A percentile compares a stretch with the other conserved stretches of the same genome.
Conservation (phyloP, 2,888 invertebrate genomes). For the Trissoscelio sp. region DNA sequence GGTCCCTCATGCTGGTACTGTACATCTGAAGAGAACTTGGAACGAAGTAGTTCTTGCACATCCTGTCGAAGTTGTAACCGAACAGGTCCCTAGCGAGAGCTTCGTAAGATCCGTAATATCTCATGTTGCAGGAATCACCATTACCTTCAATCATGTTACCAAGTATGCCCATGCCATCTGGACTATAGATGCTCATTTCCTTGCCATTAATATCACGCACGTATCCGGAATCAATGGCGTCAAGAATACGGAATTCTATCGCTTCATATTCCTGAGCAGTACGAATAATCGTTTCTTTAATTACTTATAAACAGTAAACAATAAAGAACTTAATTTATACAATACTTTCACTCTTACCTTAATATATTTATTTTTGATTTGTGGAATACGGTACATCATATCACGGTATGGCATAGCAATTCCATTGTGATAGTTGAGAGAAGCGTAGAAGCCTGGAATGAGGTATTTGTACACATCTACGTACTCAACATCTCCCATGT, state of each 20-base stretch:
- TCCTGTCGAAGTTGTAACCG: constrained; percentile 81
- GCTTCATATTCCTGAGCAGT: too few relatives aligned
- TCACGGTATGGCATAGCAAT: constrained; percentile 86
- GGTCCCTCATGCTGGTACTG: constrained; percentile 88
- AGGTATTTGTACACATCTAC: constrained; percentile 85
- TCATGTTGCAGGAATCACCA: constrained; percentile 83
- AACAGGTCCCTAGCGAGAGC: constrained; percentile 85
- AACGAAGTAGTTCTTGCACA: constrained; percentile 82
- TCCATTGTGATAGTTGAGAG: constrained; percentile 87
- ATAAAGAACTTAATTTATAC: too few relatives aligned
- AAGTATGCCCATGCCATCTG: constrained; percentile 85
- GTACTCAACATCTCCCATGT: constrained; percentile 86
- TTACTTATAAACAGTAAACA: too few relatives aligned
- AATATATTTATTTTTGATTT: constrained; percentile 77
- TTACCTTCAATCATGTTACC: constrained; percentile 85
- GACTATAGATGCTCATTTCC: constrained; percentile 78
- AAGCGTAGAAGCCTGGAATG: constrained; percentile 86
- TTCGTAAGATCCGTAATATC: constrained; percentile 86
- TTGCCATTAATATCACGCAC: constrained; percentile 76
- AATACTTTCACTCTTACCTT: constrained; percentile 69
- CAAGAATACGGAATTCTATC: constrained; percentile 76
- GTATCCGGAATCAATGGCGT: constrained; percentile 79
- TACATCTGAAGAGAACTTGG: constrained; percentile 88
- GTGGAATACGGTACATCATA: constrained; percentile 81
- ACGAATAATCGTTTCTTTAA: constrained; percentile 76